Evolutionary conservation across 2,113 vertebrate genomes (phyloP).

Genomic region (Trogon melanurus): DNA sequence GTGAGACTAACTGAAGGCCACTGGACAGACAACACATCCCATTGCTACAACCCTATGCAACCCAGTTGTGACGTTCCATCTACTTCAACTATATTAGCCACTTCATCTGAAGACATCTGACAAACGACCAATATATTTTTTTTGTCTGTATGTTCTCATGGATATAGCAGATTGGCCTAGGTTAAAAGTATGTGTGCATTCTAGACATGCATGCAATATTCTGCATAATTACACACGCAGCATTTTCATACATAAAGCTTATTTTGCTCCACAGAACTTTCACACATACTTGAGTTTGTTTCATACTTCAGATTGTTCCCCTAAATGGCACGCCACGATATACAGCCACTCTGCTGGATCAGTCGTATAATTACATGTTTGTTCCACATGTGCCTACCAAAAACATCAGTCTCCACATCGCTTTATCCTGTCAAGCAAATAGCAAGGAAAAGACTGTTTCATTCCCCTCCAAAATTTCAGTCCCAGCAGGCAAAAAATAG

Average conservation of each 20-base stretch:
- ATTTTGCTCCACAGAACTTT: not conserved
- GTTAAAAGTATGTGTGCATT: not conserved
- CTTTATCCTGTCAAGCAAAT: slow-evolving; percentile 23
- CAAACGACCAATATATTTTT: not conserved
- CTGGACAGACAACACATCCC: not conserved
- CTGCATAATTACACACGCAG: not conserved
- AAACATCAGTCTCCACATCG: slow-evolving; percentile 3
- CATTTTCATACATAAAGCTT: not conserved
- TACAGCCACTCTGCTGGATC: not conserved
- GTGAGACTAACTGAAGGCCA: not conserved
- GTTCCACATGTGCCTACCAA: slow-evolving; percentile 31
- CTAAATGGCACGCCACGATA: not conserved
- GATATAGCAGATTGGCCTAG: not conserved
- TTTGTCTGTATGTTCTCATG: not conserved
- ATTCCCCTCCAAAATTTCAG: slow-evolving; percentile 4
- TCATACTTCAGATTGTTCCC: slow-evolving; percentile 11
- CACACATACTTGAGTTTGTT: not conserved
- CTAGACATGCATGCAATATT: not conserved
- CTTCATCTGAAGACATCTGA: not conserved
- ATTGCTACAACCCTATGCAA: not conserved
- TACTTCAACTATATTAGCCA: not conserved
- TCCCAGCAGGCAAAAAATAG: not conserved
- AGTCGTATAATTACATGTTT: not conserved
- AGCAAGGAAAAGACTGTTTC: not conserved
- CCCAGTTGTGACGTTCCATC: not conserved